These are phyloP conservation scores for Sus cebifrons DNA, from an alignment of 2,797 vertebrate genomes.

Conservation along the genomic window DNA sequence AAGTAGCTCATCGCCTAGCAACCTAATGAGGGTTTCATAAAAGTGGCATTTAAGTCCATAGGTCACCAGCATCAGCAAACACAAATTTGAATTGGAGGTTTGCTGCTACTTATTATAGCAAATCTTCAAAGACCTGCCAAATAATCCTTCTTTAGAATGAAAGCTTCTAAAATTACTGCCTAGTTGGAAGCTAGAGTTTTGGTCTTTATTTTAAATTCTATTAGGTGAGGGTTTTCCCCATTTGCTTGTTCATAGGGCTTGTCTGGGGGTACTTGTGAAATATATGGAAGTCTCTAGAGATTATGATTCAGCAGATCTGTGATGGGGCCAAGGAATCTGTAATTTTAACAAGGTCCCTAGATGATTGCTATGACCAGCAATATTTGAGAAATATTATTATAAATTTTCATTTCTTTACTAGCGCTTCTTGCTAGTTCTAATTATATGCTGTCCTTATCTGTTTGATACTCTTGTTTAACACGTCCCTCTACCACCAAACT, in stretches of 20 bases:
- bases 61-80: constrained; percentile 67
- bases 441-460: not conserved
- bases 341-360: not conserved
- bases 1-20: constrained; percentile 53
- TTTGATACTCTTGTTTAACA: not conserved
- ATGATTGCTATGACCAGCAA: not conserved
- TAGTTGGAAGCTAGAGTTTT: constrained; percentile 8
- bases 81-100: constrained; percentile 34
- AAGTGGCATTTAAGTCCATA: constrained; percentile 46
- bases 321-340: not conserved
- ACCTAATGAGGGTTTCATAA: constrained; percentile 11
- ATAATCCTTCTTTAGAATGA: constrained; percentile 60
- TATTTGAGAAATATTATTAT: constrained; percentile 47
- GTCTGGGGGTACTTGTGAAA: not conserved
- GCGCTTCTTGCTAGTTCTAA: constrained; percentile 1
- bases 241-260: not conserved
- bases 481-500: not conserved
- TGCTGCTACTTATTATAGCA: constrained; percentile 62
- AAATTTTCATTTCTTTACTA: constrained; percentile 54
- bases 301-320: not conserved
- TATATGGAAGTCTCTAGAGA: constrained; percentile 8
- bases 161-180: constrained; percentile 15
- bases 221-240: constrained; percentile 10
- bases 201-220: constrained; percentile 52
- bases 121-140: constrained; percentile 53